phyloP scores from a whole-genome alignment of 2,797 vertebrate genomes.

The Anguilla anguilla region DNA sequence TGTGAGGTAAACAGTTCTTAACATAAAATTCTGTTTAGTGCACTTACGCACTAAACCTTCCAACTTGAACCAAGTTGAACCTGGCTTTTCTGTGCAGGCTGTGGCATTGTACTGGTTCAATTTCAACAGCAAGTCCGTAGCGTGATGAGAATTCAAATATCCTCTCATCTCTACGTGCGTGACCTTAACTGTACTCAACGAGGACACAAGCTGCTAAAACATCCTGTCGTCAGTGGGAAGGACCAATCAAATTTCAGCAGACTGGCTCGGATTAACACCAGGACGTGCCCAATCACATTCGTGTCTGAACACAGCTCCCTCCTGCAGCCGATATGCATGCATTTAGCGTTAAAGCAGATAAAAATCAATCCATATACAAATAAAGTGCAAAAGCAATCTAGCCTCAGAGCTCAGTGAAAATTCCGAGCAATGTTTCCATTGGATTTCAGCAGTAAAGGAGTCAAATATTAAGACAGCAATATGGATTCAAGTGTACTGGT shows the following conservation, averaged over 20 bases:
- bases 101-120: neutral
- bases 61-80: neutral
- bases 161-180: neutral
- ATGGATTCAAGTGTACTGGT: neutral
- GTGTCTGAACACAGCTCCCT: constrained; percentile 18
- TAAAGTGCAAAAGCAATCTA: neutral
- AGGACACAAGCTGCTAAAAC: neutral
- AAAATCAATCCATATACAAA: constrained; percentile 29
- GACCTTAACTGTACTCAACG: neutral
- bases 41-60: neutral
- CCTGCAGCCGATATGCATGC: constrained; percentile 25
- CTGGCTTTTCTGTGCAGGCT: neutral
- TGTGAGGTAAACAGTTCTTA: neutral
- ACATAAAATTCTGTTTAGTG: neutral
- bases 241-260: neutral
- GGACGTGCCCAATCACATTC: constrained; percentile 28
- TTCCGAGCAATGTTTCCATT: neutral
- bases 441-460: neutral
- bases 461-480: neutral
- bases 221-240: neutral
- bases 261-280: constrained; percentile 16
- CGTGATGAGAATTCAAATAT: neutral
- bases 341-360: constrained; percentile 22
- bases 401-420: neutral
- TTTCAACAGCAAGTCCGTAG: neutral